A percentile compares a stretch with the other conserved stretches of the same genome.
Evolutionary conservation across 1,140 invertebrate species (phyloP).

Genomic region (Spodoptera frugiperda): DNA sequence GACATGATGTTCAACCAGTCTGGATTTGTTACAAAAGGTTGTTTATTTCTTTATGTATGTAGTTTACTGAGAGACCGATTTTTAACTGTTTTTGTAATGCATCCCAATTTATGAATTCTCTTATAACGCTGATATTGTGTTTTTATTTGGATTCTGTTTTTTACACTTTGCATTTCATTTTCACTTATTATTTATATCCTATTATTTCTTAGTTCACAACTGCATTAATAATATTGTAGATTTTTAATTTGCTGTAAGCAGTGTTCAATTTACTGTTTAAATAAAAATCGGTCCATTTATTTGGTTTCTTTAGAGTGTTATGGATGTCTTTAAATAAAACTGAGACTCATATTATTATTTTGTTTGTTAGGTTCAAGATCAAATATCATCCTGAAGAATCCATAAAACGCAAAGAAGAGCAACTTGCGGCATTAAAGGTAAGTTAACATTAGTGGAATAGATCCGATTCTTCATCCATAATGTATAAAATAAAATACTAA

Average conservation of each 20-base stretch:
- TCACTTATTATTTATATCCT: background rate
- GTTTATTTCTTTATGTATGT: slow-evolving; percentile 51
- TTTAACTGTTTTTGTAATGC: slow-evolving; percentile 33
- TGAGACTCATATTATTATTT: slow-evolving; percentile 42
- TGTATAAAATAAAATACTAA: background rate
- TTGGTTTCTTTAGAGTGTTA: slow-evolving; percentile 51
- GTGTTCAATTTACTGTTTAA: slow-evolving; percentile 6
- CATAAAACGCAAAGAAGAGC: slow-evolving; percentile 95
- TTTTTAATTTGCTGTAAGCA: slow-evolving; percentile 3
- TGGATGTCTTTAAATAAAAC: slow-evolving; percentile 34
- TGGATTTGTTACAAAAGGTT: slow-evolving; percentile 47
- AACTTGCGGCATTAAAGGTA: slow-evolving; percentile 93
- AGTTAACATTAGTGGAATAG: slow-evolving; percentile 23
- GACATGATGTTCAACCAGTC: slow-evolving; percentile 47
- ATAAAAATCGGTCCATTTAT: slow-evolving; percentile 56
- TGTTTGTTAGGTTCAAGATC: slow-evolving; percentile 96
- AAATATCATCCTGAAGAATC: slow-evolving; percentile 99
- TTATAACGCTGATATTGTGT: background rate
- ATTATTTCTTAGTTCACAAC: background rate
- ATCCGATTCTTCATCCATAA: slow-evolving; percentile 24
- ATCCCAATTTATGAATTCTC: background rate
- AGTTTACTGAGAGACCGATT: slow-evolving; percentile 47
- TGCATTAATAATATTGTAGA: background rate
- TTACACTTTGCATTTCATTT: background rate
- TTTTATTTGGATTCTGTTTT: background rate